Base-by-base conservation (phyloP, 2,888 invertebrate genomes). In the Timema podura region DNA sequence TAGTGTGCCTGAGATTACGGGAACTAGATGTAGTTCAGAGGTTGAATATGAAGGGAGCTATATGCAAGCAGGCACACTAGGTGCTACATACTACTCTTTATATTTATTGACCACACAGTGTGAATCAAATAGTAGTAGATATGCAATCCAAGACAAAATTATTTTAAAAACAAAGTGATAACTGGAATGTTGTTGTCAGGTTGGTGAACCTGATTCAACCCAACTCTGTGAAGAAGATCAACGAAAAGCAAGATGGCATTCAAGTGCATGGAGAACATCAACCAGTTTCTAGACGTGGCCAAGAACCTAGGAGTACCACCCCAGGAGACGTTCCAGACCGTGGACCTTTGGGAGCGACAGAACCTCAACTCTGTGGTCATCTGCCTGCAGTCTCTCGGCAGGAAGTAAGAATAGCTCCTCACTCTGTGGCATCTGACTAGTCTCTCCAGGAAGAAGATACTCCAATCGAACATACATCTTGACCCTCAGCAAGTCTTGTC, bases 221-320 rank as follows among this genome's bases (percentile, higher is more conserved):
- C 0, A 93, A 91, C 64, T 87, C 89, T 68, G 90, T 98, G 70
- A 96, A 95, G 85, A 96, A 96, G 84, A 89, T 98, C 76, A 97
- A 98, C 82, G 89, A 88, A 88, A 76, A 92, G 91, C 71, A 89
- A 89, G 79, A 92, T 95, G 90, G 96, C 94, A 72, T 98, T 98
- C 83, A 97, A 97, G 80, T 96, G 96, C 83, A 98, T 98, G 98
- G 98, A 98, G 83, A 98, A 98, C 82, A 98, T 98, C 77, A 95
- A 96, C 82, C 92, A 91, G 46, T 97, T 98, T 83, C 83, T 96
- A 72, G 92, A 91, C 75, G 91, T 90, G 10, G 94, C 93, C 70
- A 89, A 88, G 79, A 87, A 86, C 71, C 85, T 96, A 74, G 98
- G 98, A 57, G 96, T 99, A 5, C 93, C 95, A 0, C 91, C 93